A percentile compares a stretch with the other conserved stretches of the same genome.
phyloP scores from a whole-genome alignment of 1,140 invertebrate genomes.

The Drosophila lacteicornis region DNA sequence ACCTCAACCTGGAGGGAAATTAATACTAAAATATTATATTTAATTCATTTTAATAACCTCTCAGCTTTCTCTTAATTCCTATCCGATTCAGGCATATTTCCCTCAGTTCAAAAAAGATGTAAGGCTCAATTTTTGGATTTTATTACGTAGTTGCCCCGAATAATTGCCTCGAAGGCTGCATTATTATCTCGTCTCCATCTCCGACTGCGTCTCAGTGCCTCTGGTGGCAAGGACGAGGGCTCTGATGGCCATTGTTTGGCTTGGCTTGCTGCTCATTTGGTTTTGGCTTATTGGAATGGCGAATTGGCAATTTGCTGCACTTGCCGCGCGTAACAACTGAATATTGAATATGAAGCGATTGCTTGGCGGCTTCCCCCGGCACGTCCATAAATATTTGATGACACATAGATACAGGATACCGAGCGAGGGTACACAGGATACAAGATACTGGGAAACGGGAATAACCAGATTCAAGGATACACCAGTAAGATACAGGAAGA shows the following conservation, averaged over 20 bases:
- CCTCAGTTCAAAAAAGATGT: background rate
- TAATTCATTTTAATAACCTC: background rate
- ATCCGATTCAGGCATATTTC: too few relatives aligned
- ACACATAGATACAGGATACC: conserved; percentile 5
- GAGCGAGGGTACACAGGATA: background rate
- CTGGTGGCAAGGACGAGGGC: background rate
- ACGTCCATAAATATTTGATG: conserved; percentile 63
- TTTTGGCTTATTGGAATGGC: conserved; percentile 61
- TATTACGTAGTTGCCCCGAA: conserved; percentile 10
- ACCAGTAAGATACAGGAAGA: conserved; percentile 16
- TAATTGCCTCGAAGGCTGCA: conserved; percentile 22
- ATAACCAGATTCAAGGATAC: conserved; percentile 11
- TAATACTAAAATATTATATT: background rate
- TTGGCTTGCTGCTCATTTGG: conserved; percentile 59
- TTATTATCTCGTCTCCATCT: background rate
- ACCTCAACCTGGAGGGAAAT: too few relatives aligned
- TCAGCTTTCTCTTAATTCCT: background rate
- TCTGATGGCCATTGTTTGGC: conserved; percentile 42
- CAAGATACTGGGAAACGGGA: background rate
- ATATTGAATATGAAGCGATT: conserved; percentile 66
- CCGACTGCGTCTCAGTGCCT: background rate
- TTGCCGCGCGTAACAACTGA: conserved; percentile 64
- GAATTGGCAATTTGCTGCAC: conserved; percentile 64
- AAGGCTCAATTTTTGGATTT: conserved; percentile 14
- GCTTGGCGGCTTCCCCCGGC: conserved; percentile 59